Evolutionary conservation across 2,113 vertebrate species (phyloP), one percentile per base, ranked within the genome.

Genomic region (Channa argus): DNA sequence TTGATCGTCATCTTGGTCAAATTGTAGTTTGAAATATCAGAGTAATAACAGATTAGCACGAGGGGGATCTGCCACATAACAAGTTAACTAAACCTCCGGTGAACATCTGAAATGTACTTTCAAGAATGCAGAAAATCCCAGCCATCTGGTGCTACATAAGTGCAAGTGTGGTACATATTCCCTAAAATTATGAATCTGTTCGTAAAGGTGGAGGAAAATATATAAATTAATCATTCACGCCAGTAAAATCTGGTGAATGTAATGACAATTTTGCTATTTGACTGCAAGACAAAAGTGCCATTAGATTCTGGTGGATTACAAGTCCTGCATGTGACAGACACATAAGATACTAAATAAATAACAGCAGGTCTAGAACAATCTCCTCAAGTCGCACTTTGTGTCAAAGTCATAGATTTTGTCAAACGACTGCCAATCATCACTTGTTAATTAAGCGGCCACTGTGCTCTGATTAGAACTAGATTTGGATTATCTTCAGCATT

Each of bases 301-400:
- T 43, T 52, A 34, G 3, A 66, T 71, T 46, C 85, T 88, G 79
- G 94, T 93, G 92, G 75, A 80, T 54, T 38, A 80, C 5, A 49
- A 54, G 53, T 75, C 13, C 12, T 71, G 14, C 53, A 39, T 77
- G 49, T 53, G 46, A 64, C 37, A 53, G 59, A 44, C 14, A 41
- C 8, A 7, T 37, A 59, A 65, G 77, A 71, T 49, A 60, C 91
- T 85, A 8, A 60, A 86, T 77, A 79, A 78, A 71, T 90, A 90
- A 63, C 54, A 47, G 44, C 39, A 51, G 0, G 41, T 71, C 9
- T 55, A 2, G 38, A 59, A 37, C 34, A 8, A 71, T 39, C 33
- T 53, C 52, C 37, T 44, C 65, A 55, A 45, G 69, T 63, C 1
- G 0, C 61, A 68, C 43, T 59, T 70, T 55, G 36, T 66, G 54